phyloP scores from a whole-genome alignment of 2,113 vertebrate species.

The Pipa parva region DNA sequence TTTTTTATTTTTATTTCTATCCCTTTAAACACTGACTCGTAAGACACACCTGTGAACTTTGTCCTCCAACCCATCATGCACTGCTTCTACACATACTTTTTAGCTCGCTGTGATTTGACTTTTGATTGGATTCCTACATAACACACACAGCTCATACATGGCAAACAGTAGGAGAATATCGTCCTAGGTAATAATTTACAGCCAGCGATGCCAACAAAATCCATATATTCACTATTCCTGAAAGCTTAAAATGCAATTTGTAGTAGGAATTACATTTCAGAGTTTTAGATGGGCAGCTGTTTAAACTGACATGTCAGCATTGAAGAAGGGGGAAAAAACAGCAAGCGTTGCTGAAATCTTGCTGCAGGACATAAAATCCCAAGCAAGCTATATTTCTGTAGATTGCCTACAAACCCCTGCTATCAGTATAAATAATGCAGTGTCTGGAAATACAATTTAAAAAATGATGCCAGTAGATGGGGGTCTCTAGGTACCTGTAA shows the following conservation, averaged over 20 bases:
- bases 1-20: too few species aligned
- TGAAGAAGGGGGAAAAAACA: constrained; percentile 7
- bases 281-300: constrained; percentile 23
- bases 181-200: constrained; percentile 14
- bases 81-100: too few species aligned
- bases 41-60: too few species aligned
- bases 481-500: constrained; percentile 5
- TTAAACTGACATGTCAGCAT: constrained; percentile 23
- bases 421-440: constrained; percentile 32
- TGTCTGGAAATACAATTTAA: background rate
- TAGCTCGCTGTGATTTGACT: too few species aligned
- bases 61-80: too few species aligned
- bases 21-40: too few species aligned
- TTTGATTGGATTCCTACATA: too few species aligned
- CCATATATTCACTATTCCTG: constrained; percentile 13
- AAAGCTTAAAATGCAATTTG: constrained; percentile 30
- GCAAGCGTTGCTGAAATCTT: constrained; percentile 19
- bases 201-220: constrained; percentile 22
- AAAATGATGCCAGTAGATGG: constrained; percentile 5
- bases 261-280: constrained; percentile 15
- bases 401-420: constrained; percentile 15
- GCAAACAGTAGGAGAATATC: background rate
- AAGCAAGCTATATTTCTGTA: constrained; percentile 23
- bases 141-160: background rate
- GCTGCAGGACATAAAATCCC: constrained; percentile 23